A percentile compares a stretch with the other conserved stretches of the same genome.
Evolutionary conservation across 2,797 vertebrate genomes (phyloP).

Genomic region (Typhlichthys eigenmanni): DNA sequence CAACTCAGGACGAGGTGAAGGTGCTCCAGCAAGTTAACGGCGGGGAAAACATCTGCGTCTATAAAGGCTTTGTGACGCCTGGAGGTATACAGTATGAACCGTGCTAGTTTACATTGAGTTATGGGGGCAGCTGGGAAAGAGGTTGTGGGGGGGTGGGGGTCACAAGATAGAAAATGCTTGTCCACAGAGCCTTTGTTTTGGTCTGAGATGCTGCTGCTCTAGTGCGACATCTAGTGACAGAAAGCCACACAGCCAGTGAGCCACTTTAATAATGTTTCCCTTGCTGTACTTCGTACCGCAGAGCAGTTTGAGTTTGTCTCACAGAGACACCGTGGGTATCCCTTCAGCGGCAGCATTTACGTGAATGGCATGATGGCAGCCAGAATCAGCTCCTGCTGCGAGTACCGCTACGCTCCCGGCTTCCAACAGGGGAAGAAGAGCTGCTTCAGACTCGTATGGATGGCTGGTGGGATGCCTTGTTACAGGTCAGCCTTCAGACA

Average conservation of each 20-base stretch:
- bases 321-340: slow-evolving; percentile 77
- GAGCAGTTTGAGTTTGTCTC: slow-evolving; percentile 82
- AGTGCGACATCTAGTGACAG: too few relatives aligned
- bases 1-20: slow-evolving; percentile 75
- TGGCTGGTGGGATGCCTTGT: slow-evolving; percentile 80
- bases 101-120: neutral
- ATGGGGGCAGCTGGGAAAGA: neutral
- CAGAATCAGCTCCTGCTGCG: slow-evolving; percentile 82
- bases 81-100: slow-evolving; percentile 69
- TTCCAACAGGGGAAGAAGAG: slow-evolving; percentile 80
- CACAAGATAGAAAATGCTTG: too few relatives aligned
- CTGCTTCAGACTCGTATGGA: slow-evolving; percentile 76
- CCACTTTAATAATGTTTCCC: too few relatives aligned
- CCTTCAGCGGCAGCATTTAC: slow-evolving; percentile 79
- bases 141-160: too few relatives aligned
- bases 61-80: slow-evolving; percentile 73
- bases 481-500: slow-evolving; percentile 68
- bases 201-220: too few relatives aligned
- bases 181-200: too few relatives aligned
- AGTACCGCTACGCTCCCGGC: slow-evolving; percentile 79
- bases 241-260: too few relatives aligned
- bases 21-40: slow-evolving; percentile 82
- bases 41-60: slow-evolving; percentile 82
- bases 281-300: slow-evolving; percentile 34
- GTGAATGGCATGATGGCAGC: slow-evolving; percentile 76